Conservation (phyloP, 2,888 invertebrate genomes). For the Cynaeus angustus region DNA sequence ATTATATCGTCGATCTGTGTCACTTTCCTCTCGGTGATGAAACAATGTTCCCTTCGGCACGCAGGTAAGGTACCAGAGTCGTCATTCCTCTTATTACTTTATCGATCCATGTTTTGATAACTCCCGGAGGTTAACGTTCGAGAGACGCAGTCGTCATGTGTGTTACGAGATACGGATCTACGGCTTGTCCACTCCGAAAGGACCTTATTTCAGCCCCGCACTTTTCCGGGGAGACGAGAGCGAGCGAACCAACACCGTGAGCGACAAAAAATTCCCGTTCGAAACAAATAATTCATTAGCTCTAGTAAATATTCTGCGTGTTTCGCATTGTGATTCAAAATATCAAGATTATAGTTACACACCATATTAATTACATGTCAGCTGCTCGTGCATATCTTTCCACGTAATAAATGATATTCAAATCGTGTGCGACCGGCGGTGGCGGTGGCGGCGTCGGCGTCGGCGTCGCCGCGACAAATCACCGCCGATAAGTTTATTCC, state of each 20-base stretch:
- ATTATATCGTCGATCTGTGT: constrained; percentile 17
- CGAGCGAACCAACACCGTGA: no score
- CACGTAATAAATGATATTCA: constrained; percentile 47
- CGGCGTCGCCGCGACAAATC: constrained; percentile 4
- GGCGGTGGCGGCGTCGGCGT: constrained; percentile 1
- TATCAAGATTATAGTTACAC: constrained; percentile 54
- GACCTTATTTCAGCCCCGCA: not conserved
- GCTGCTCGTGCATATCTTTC: constrained; percentile 55
- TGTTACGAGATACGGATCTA: not conserved
- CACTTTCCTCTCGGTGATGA: constrained; percentile 14
- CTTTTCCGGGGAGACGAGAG: no score
- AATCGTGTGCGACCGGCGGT: constrained; percentile 18
- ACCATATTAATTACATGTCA: constrained; percentile 57
- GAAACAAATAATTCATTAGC: constrained; percentile 57
- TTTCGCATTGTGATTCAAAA: constrained; percentile 48
- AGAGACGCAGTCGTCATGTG: constrained; percentile 26
- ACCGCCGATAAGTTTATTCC: not conserved
- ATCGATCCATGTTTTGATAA: constrained; percentile 34
- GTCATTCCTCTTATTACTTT: constrained; percentile 11
- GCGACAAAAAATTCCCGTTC: constrained; percentile 12
- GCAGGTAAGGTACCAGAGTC: constrained; percentile 14
- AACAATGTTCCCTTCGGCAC: constrained; percentile 9
- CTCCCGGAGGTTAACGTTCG: constrained; percentile 25
- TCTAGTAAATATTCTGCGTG: constrained; percentile 54
- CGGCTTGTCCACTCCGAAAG: not conserved